These are phyloP conservation scores for Sylvicola fuscatus DNA, from an alignment of 2,888 invertebrate species.

Conservation along the genomic window DNA sequence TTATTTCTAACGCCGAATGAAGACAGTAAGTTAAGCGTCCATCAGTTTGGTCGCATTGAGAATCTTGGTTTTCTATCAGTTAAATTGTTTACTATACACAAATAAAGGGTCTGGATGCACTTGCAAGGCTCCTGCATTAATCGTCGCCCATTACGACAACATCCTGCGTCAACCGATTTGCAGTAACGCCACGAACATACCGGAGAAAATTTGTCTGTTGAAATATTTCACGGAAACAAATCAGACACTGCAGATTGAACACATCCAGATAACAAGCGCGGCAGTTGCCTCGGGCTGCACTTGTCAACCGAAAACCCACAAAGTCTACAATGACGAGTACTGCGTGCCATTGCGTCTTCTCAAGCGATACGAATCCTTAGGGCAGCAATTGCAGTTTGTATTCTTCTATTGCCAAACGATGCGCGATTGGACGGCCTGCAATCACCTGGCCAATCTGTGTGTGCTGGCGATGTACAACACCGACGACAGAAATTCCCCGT, in stretches of 20 bases:
- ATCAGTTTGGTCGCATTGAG: background rate
- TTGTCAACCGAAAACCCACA: slow-evolving; percentile 18
- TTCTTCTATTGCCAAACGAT: slow-evolving; percentile 22
- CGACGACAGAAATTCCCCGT: slow-evolving; percentile 28
- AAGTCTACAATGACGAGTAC: slow-evolving; percentile 12
- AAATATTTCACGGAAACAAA: slow-evolving; percentile 13
- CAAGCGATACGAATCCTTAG: slow-evolving; percentile 13
- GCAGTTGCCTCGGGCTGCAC: slow-evolving; percentile 3
- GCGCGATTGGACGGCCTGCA: slow-evolving; percentile 34
- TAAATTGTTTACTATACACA: too few species aligned
- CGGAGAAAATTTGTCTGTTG: slow-evolving; percentile 11
- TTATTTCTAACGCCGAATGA: slow-evolving; percentile 20
- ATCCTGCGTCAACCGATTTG: slow-evolving; percentile 16
- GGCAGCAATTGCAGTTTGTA: slow-evolving; percentile 17
- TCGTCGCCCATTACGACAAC: slow-evolving; percentile 15
- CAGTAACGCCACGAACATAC: background rate
- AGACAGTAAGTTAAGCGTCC: slow-evolving; percentile 17
- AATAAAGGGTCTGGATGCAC: slow-evolving; percentile 28
- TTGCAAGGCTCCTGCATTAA: slow-evolving; percentile 18
- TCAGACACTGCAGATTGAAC: slow-evolving; percentile 6
- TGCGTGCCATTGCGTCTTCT: slow-evolving; percentile 18
- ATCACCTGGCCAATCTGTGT: slow-evolving; percentile 46
- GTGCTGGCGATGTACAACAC: slow-evolving; percentile 30
- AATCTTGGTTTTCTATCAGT: too few species aligned
- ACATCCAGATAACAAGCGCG: background rate